phyloP scores from a whole-genome alignment of 2,113 vertebrate species.

The Poeciliopsis prolifica region DNA sequence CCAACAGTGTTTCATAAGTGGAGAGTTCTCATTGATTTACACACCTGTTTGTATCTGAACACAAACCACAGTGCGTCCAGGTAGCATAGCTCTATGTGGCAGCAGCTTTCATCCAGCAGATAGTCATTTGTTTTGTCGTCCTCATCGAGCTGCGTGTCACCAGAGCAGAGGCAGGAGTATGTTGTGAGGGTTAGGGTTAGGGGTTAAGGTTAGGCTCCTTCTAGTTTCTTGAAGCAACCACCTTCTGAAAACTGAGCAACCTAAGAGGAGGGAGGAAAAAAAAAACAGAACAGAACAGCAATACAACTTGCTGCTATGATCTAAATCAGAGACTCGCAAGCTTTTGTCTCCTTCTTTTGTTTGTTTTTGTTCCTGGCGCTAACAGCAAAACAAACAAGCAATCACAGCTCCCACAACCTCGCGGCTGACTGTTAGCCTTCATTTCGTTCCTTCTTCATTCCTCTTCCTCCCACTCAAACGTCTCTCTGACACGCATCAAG shows the following conservation, averaged over 20 bases:
- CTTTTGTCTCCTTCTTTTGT: slow-evolving; percentile 44
- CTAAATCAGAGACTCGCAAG: slow-evolving; percentile 31
- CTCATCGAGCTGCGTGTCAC: slow-evolving; percentile 8
- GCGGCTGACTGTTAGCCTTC: slow-evolving; percentile 61
- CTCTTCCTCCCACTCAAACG: slow-evolving; percentile 71
- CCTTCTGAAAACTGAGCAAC: slow-evolving; percentile 21
- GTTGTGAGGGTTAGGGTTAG: too few relatives aligned
- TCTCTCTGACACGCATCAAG: slow-evolving; percentile 59
- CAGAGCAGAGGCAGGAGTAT: neutral
- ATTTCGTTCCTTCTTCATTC: slow-evolving; percentile 33
- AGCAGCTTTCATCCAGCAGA: neutral
- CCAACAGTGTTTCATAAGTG: neutral
- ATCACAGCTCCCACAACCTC: slow-evolving; percentile 55
- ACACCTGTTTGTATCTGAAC: neutral
- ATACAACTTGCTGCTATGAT: slow-evolving; percentile 27
- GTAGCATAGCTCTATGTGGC: neutral
- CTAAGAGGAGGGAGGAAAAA: slow-evolving; percentile 7
- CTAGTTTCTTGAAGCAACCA: slow-evolving; percentile 25
- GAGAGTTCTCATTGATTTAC: neutral
- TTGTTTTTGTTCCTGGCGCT: slow-evolving; percentile 29
- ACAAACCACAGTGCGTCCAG: neutral
- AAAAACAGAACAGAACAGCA: neutral
- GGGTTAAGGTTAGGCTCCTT: neutral
- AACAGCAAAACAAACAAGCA: slow-evolving; percentile 62
- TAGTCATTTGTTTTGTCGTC: neutral